These are phyloP conservation scores for Clunio marinus DNA, from an alignment of 2,888 invertebrate species.

Conservation along the genomic window DNA sequence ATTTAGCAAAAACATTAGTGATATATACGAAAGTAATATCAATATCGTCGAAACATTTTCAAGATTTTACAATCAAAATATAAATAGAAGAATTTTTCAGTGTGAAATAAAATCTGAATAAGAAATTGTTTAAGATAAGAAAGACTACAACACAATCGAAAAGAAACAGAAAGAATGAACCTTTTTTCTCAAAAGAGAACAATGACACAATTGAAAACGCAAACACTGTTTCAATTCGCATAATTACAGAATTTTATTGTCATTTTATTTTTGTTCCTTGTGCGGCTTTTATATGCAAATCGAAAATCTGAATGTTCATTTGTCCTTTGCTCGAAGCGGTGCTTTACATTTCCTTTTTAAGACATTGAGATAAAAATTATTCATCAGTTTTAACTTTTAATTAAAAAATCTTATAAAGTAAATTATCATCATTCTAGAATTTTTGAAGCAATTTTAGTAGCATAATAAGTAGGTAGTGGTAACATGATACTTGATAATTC, in stretches of 20 bases:
- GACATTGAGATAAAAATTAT: background rate
- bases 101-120: conserved; percentile 23
- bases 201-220: conserved; percentile 36
- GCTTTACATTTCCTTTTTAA: background rate
- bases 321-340: conserved; percentile 6
- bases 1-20: no score
- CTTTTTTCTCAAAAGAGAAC: conserved; percentile 10
- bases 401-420: no score
- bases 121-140: conserved; percentile 30
- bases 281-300: conserved; percentile 34
- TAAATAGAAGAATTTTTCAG: background rate
- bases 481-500: no score
- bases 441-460: no score
- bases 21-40: no score
- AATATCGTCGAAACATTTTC: no score
- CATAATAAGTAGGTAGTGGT: no score
- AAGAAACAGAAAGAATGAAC: background rate
- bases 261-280: background rate
- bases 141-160: background rate
- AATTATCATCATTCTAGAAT: no score
- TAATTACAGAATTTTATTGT: conserved; percentile 33
- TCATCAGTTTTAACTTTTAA: background rate
- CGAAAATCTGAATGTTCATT: background rate
- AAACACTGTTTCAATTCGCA: conserved; percentile 14
- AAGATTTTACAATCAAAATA: background rate